A percentile compares a stretch with the other conserved stretches of the same genome.
phyloP scores from a whole-genome alignment of 1,140 invertebrate genomes.

The Zaprionus lachaisei region DNA sequence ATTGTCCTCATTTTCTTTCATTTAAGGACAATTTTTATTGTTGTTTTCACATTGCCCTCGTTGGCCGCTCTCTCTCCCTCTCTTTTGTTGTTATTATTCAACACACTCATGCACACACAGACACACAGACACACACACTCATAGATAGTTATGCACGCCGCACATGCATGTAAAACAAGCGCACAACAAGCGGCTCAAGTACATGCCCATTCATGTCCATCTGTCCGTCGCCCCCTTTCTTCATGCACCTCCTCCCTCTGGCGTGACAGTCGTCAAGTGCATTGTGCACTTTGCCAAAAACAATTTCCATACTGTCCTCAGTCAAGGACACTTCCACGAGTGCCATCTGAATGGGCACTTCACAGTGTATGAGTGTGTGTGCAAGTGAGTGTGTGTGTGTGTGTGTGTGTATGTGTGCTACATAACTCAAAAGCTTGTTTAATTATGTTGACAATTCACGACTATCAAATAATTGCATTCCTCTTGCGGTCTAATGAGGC shows the following conservation, averaged over 20 bases:
- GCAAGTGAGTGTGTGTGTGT: slow-evolving; percentile 17
- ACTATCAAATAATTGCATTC: slow-evolving; percentile 46
- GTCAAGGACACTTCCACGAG: slow-evolving; percentile 44
- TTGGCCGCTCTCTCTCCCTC: not conserved
- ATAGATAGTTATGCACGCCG: slow-evolving; percentile 5
- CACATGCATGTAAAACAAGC: slow-evolving; percentile 3
- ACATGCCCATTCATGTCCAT: slow-evolving; percentile 17
- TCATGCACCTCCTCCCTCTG: not conserved
- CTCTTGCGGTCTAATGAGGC: slow-evolving; percentile 33
- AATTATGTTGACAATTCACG: slow-evolving; percentile 51
- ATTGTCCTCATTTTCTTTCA: slow-evolving; percentile 79
- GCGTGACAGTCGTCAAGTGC: slow-evolving; percentile 79
- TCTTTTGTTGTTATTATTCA: not conserved
- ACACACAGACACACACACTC: too few relatives aligned
- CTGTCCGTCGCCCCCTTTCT: slow-evolving; percentile 48
- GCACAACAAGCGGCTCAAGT: slow-evolving; percentile 32
- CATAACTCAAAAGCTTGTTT: slow-evolving; percentile 41
- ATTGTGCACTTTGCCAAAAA: slow-evolving; percentile 82
- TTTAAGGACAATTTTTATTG: slow-evolving; percentile 73
- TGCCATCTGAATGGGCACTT: slow-evolving; percentile 5
- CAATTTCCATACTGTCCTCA: slow-evolving; percentile 61
- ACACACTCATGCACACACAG: too few relatives aligned
- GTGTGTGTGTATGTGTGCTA: slow-evolving; percentile 1
- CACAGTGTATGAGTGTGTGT: slow-evolving; percentile 5
- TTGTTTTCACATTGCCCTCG: slow-evolving; percentile 23